Conservation (phyloP, 1,140 invertebrate species). For the Drosophila orosa region DNA sequence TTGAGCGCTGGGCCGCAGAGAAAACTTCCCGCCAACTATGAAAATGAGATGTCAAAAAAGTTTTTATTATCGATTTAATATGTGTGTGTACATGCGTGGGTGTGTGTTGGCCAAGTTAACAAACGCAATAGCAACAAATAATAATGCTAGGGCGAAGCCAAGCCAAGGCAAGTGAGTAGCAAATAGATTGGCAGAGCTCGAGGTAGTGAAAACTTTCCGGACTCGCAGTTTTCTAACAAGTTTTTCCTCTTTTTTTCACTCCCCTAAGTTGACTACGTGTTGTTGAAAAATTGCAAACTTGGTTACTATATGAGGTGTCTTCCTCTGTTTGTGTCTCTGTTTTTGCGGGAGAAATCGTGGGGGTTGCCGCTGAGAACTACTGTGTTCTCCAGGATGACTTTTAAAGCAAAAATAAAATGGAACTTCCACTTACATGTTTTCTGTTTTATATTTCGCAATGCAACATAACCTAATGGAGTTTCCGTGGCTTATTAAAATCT, state of each 20-base stretch:
- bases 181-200: constrained; percentile 59
- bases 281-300: constrained; percentile 60
- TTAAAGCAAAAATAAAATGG: neutral
- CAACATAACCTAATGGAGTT: neutral
- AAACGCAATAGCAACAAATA: constrained; percentile 67
- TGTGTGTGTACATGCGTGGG: constrained; percentile 20
- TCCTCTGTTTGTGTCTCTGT: constrained; percentile 11
- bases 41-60: constrained; percentile 83
- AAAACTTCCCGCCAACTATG: constrained; percentile 76
- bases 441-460: neutral
- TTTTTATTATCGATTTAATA: constrained; percentile 83
- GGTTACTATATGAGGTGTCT: constrained; percentile 46
- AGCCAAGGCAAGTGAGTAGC: constrained; percentile 44
- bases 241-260: constrained; percentile 9
- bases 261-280: constrained; percentile 31
- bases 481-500: neutral
- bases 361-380: neutral
- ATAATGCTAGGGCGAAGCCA: constrained; percentile 42
- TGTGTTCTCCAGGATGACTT: constrained; percentile 8
- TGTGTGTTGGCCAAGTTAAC: constrained; percentile 37
- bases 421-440: neutral
- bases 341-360: neutral
- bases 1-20: constrained; percentile 48
- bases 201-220: constrained; percentile 60
- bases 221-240: constrained; percentile 46